phyloP scores from a whole-genome alignment of 2,113 vertebrate genomes.

The Carlito syrichta region DNA sequence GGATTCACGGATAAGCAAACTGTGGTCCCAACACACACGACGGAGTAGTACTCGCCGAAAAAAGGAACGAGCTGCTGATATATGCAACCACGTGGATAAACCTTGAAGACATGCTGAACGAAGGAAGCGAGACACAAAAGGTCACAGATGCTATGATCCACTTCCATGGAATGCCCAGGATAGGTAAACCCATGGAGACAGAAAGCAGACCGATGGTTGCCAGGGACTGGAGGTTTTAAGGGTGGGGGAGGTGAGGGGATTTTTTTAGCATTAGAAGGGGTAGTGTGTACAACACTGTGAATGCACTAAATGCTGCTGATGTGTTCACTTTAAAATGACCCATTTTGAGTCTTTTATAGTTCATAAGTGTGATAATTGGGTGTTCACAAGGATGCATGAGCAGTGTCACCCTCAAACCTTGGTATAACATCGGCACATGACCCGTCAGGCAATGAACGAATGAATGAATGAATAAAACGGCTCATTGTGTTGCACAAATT shows the following conservation, averaged over 20 bases:
- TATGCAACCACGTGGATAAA: background rate
- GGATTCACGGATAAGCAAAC: background rate
- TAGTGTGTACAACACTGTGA: background rate
- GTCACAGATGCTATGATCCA: background rate
- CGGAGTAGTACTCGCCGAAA: background rate
- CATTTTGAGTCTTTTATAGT: background rate
- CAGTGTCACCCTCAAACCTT: too few relatives aligned
- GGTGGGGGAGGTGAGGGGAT: background rate
- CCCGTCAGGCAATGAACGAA: too few relatives aligned
- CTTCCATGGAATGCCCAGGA: background rate
- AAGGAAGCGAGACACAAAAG: background rate
- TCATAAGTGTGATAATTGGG: too few relatives aligned
- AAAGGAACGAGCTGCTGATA: background rate
- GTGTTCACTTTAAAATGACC: background rate
- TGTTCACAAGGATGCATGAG: too few relatives aligned
- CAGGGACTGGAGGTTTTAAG: background rate
- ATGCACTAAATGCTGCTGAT: background rate
- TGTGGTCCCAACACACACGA: background rate
- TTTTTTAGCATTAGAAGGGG: background rate
- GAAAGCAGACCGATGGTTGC: background rate
- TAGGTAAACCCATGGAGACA: background rate
- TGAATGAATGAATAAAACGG: too few relatives aligned
- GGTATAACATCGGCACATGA: too few relatives aligned
- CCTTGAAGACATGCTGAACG: background rate
- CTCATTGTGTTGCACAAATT: background rate